Base-by-base conservation (phyloP, 1,140 invertebrate species). In the Rhagoletis pomonella region DNA sequence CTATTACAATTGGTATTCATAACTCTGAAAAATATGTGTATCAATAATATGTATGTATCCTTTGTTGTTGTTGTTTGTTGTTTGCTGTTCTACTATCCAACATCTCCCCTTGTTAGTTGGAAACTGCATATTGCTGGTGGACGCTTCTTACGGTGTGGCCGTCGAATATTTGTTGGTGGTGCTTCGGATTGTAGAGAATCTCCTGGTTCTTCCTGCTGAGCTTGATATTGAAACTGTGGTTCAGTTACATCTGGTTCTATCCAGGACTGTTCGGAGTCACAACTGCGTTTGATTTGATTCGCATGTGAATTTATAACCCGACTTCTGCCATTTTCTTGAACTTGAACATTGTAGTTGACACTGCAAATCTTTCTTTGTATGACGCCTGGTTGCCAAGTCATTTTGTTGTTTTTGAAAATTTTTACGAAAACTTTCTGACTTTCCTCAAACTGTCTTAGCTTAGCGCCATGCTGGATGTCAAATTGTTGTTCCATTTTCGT, bases 401-500 rank as follows among this genome's bases (percentile, higher is more conserved):
- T 85, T 4, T 55, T 55, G 9, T 55, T 55, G 50, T 55, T 55
- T 55, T 55, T 55, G 9, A 29, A 84, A 6, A 19, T 50, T 29
- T 55, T 19, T 39, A 86, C 62, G 59, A 29, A 86, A 55, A 85
- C 81, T 12, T 19, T 86, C 6, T 86, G 2, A 17, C 4, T 59
- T 9, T 39, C 39, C 2, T 86, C 3, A 44, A 86, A 86, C n/a
- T 29, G 6, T 6, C 85, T 55, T 19, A 44, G 55, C 17, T 60
- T 86, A 9, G 85, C 58, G 29, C 85, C 85, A 64, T 86, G 85
- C 39, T 86, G 64, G 19, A 19, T 50, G 58, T 86, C 58, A 50
- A 86, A 86, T 42, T 86, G 85, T n/a, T 39, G 3, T 86, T 42
- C 17, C 59, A 39, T 55, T 55, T 55, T 55, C 4, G 50, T 55